Conservation (phyloP, 2,113 vertebrate species). For the Crocuta crocuta region DNA sequence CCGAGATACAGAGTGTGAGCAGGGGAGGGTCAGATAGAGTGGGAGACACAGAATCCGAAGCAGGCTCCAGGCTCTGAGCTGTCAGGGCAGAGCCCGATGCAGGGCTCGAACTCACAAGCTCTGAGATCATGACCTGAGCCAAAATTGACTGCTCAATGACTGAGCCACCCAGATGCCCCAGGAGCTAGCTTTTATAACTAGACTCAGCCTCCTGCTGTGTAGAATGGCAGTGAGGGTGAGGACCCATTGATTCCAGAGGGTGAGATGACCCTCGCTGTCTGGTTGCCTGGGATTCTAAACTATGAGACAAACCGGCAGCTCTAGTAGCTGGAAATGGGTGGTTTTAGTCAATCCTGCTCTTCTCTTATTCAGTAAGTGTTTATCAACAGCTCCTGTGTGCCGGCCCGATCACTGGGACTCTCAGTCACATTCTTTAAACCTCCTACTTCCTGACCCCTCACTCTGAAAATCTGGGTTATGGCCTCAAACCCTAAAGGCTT, state of each 20-base stretch:
- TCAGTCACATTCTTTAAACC: background rate
- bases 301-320: background rate
- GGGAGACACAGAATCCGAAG: too few species aligned
- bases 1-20: too few species aligned
- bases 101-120: too few species aligned
- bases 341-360: background rate
- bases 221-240: background rate
- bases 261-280: background rate
- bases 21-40: too few species aligned
- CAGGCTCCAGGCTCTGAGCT: too few species aligned
- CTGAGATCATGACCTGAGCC: too few species aligned
- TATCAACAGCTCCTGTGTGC: background rate
- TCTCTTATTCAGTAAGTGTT: background rate
- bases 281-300: background rate
- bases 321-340: background rate
- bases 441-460: background rate
- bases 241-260: background rate
- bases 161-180: too few species aligned
- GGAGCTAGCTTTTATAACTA: background rate
- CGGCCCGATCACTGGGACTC: background rate
- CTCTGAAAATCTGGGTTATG: slow-evolving; percentile 50
- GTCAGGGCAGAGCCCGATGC: too few species aligned
- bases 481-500: slow-evolving; percentile 37
- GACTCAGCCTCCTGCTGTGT: background rate
- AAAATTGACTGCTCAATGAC: too few species aligned